Percentiles rank a stretch among this genome's conserved stretches.
These are phyloP conservation scores for Noctilio leporinus DNA, from an alignment of 2,113 vertebrate genomes.

Conservation along the genomic window DNA sequence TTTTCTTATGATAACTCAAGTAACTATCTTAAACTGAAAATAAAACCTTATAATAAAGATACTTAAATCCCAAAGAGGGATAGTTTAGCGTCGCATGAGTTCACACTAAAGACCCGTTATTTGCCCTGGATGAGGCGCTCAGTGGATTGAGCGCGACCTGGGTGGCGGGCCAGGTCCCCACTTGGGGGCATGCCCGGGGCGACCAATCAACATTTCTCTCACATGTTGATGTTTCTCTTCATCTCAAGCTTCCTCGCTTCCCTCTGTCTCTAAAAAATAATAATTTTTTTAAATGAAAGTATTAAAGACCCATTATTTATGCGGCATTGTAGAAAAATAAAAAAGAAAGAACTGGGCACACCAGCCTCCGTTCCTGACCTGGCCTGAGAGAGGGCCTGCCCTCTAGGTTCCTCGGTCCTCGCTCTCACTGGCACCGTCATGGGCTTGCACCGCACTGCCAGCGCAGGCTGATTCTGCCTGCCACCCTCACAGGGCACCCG, in stretches of 20 bases:
- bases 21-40: slow-evolving; percentile 27
- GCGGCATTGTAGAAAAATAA: background rate
- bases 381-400: background rate
- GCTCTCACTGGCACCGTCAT: background rate
- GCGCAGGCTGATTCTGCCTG: background rate
- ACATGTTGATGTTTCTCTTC: no score
- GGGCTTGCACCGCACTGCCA: background rate
- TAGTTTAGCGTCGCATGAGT: background rate
- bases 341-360: background rate
- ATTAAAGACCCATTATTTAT: background rate
- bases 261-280: no score
- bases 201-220: no score
- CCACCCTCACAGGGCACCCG: background rate
- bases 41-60: slow-evolving; percentile 14
- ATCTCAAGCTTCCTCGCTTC: no score
- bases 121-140: background rate
- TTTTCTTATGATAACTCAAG: slow-evolving; percentile 30
- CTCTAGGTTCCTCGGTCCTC: background rate
- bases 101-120: background rate
- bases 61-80: background rate
- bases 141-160: no score
- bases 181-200: no score
- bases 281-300: background rate
- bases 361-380: background rate
- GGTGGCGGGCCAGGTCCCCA: no score